phyloP scores from a whole-genome alignment of 2,113 vertebrate species.

The Mobula hypostoma region DNA sequence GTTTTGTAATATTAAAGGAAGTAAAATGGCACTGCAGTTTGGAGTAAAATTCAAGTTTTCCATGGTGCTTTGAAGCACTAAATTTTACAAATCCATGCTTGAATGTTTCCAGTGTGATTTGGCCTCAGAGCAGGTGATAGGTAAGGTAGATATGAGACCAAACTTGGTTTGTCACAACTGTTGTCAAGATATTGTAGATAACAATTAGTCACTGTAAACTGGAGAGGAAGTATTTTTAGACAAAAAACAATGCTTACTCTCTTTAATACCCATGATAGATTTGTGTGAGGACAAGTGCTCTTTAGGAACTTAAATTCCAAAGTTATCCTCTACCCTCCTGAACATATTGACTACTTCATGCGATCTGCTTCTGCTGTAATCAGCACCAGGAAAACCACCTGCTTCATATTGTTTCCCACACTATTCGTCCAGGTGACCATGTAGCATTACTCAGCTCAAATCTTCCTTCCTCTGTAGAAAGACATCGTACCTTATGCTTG shows the following conservation, averaged over 20 bases:
- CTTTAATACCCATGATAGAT: neutral
- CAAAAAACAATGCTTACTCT: neutral
- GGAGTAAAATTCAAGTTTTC: neutral
- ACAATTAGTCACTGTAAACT: neutral
- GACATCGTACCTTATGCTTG: too few relatives aligned
- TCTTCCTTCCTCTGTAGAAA: neutral
- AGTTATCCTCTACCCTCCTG: neutral
- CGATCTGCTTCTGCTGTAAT: too few relatives aligned
- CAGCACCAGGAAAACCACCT: neutral
- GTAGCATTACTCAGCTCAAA: neutral
- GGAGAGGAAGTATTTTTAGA: neutral
- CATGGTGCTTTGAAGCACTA: neutral
- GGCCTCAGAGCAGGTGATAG: neutral
- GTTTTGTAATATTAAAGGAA: neutral
- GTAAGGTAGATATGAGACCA: neutral
- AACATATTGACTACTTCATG: neutral
- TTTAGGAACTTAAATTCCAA: neutral
- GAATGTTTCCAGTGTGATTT: neutral
- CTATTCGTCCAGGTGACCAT: neutral
- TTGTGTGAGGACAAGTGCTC: neutral
- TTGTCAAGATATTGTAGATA: neutral
- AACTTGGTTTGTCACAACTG: neutral
- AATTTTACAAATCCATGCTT: neutral
- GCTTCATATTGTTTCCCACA: neutral
- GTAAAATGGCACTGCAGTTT: neutral